Evolutionary conservation across 1,140 invertebrate genomes (phyloP).

Genomic region (Cotesia chilonis): DNA sequence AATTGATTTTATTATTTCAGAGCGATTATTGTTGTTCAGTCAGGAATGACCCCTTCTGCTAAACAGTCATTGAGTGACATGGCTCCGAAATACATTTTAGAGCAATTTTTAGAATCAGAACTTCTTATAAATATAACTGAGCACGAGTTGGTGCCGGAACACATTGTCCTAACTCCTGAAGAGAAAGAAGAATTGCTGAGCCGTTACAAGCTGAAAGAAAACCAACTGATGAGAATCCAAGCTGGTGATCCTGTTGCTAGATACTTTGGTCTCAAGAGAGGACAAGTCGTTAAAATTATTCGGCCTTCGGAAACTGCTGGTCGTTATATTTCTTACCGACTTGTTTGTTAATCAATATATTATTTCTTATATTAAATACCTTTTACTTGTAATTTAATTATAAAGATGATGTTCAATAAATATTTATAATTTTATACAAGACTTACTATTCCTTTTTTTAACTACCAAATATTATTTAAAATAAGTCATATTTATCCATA

Average conservation of each 20-base stretch:
- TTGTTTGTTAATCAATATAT: slow-evolving; percentile 80
- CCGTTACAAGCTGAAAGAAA: slow-evolving; percentile 98
- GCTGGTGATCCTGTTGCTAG: slow-evolving; percentile 96
- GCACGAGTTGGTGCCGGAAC: slow-evolving; percentile 98
- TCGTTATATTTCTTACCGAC: slow-evolving; percentile 96
- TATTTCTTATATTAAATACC: neutral
- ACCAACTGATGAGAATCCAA: slow-evolving; percentile 99
- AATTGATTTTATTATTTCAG: slow-evolving; percentile 61
- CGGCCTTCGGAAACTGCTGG: slow-evolving; percentile 97
- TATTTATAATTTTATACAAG: no score
- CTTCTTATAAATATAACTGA: slow-evolving; percentile 99
- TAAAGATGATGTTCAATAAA: slow-evolving; percentile 7
- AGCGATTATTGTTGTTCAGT: slow-evolving; percentile 80
- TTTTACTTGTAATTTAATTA: neutral
- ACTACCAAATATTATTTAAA: no score
- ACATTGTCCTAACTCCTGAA: slow-evolving; percentile 97
- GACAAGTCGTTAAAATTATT: slow-evolving; percentile 98
- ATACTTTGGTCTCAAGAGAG: slow-evolving; percentile 96
- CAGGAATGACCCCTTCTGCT: slow-evolving; percentile 98
- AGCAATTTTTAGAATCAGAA: slow-evolving; percentile 98
- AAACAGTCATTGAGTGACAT: slow-evolving; percentile 98
- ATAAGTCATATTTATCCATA: no score
- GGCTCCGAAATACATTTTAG: slow-evolving; percentile 98
- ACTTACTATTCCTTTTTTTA: no score
- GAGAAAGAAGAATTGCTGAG: slow-evolving; percentile 95